Evolutionary conservation across 2,797 vertebrate genomes (phyloP).

Genomic region (Echiichthys vipera): DNA sequence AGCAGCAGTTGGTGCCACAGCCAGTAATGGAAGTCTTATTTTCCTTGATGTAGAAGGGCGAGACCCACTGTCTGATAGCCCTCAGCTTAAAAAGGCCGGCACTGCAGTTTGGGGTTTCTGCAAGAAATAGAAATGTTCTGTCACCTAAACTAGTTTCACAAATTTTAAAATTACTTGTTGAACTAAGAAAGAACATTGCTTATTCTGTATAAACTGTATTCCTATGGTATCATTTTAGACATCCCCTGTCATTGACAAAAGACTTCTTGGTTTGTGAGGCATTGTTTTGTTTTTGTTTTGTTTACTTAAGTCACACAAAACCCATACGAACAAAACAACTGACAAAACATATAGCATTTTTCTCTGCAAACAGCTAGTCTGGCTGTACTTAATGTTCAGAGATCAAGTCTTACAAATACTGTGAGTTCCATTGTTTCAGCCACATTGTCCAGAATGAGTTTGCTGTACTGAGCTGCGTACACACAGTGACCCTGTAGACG

Average conservation of each 20-base stretch:
- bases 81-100: slow-evolving; percentile 46
- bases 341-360: no score
- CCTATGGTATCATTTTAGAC: neutral
- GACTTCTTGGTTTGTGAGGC: neutral
- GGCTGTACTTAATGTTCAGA: no score
- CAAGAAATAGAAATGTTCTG: slow-evolving; percentile 46
- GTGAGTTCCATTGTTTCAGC: no score
- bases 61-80: slow-evolving; percentile 62
- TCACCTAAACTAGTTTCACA: slow-evolving; percentile 16
- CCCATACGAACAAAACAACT: neutral
- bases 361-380: no score
- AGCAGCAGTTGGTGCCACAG: slow-evolving; percentile 79
- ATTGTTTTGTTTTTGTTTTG: neutral
- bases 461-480: neutral
- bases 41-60: slow-evolving; percentile 73
- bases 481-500: neutral
- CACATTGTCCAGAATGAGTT: neutral
- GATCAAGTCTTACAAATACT: no score
- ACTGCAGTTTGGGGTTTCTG: slow-evolving; percentile 35
- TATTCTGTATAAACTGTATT: neutral
- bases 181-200: neutral
- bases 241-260: neutral
- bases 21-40: slow-evolving; percentile 83
- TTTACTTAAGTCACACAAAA: neutral
- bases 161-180: neutral